A percentile compares a stretch with the other conserved stretches of the same genome.
Evolutionary conservation across 1,140 invertebrate species (phyloP).

Genomic region (Drosophila kanapiae): DNA sequence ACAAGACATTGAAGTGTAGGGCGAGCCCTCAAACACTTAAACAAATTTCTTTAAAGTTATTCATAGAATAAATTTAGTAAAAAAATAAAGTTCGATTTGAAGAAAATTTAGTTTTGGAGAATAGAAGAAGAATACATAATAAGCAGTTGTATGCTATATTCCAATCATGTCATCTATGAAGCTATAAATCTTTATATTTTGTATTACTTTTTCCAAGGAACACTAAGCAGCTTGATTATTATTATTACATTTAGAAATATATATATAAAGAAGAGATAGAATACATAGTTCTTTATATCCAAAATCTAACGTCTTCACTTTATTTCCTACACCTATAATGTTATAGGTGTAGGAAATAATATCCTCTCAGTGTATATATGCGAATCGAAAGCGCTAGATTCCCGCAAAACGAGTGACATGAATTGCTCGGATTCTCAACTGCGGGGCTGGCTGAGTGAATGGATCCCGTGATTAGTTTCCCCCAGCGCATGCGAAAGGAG

Average conservation of each 20-base stretch:
- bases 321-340: background rate
- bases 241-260: background rate
- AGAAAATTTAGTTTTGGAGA: background rate
- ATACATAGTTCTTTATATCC: background rate
- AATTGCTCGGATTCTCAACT: slow-evolving; percentile 47
- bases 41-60: background rate
- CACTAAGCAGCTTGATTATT: no score
- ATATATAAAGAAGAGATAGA: background rate
- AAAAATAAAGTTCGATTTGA: background rate
- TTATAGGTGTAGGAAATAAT: no score
- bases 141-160: background rate
- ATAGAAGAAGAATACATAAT: background rate
- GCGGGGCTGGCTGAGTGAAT: slow-evolving; percentile 35
- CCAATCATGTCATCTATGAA: no score
- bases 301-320: background rate
- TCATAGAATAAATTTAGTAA: no score
- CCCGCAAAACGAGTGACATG: slow-evolving; percentile 51
- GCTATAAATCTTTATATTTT: background rate
- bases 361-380: slow-evolving; percentile 36
- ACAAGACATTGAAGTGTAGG: slow-evolving; percentile 74
- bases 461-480: slow-evolving; percentile 72
- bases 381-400: slow-evolving; percentile 63
- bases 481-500: slow-evolving; percentile 21
- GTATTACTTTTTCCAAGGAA: background rate
- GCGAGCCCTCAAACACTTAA: slow-evolving; percentile 11